Conservation (phyloP, 2,797 vertebrate genomes). For the Microhierax caerulescens region DNA sequence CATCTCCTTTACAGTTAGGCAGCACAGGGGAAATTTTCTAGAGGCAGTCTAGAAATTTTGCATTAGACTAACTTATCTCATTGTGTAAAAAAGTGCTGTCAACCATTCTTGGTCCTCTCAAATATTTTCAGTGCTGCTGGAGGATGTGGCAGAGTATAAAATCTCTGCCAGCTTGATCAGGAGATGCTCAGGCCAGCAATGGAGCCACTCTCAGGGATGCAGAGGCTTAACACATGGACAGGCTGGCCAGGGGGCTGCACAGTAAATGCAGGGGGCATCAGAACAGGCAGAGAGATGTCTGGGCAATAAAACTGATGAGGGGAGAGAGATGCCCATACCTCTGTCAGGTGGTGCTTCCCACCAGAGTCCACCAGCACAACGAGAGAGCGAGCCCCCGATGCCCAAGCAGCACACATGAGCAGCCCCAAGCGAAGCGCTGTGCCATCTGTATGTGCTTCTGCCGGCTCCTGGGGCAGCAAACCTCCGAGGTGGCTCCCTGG, state of each 20-base stretch:
- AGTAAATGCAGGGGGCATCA: neutral
- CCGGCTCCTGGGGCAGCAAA: neutral
- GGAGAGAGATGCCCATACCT: neutral
- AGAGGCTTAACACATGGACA: neutral
- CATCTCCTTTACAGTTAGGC: neutral
- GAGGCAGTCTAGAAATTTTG: neutral
- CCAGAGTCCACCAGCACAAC: neutral
- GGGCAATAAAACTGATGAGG: neutral
- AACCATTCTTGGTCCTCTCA: neutral
- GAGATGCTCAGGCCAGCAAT: neutral
- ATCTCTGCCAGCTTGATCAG: neutral
- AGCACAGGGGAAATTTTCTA: neutral
- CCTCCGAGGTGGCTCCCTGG: constrained; percentile 29
- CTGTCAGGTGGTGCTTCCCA: neutral
- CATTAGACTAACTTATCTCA: neutral
- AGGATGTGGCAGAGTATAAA: neutral
- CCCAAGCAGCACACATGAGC: neutral
- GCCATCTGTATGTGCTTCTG: neutral
- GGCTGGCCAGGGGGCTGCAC: neutral
- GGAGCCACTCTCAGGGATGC: neutral
- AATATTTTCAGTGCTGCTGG: neutral
- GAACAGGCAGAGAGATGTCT: neutral
- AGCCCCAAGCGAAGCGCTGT: accelerated
- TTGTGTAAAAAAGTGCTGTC: neutral
- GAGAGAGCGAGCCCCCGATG: neutral